phyloP scores from a whole-genome alignment of 2,888 invertebrate species.

The Drosophila mimetica region DNA sequence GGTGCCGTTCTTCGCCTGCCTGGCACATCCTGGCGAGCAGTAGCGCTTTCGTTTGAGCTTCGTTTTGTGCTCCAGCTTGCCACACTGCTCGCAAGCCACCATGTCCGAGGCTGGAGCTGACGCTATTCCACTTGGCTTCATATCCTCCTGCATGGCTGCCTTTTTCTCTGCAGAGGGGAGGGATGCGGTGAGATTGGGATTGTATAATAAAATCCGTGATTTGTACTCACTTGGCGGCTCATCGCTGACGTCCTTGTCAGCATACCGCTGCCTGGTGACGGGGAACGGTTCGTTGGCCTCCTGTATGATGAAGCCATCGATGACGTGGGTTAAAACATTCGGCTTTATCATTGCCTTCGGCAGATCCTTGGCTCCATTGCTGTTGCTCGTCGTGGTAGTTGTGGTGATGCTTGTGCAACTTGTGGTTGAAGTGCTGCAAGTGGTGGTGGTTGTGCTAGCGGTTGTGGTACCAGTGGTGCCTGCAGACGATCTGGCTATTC shows the following conservation, averaged over 20 bases:
- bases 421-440: slow-evolving; percentile 18
- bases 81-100: slow-evolving; percentile 89
- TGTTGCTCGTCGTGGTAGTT: slow-evolving; percentile 24
- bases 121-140: slow-evolving; percentile 47
- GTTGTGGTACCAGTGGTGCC: slow-evolving; percentile 14
- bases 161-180: slow-evolving; percentile 78
- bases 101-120: slow-evolving; percentile 71
- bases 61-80: slow-evolving; percentile 87
- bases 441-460: slow-evolving; percentile 27
- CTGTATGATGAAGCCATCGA: slow-evolving; percentile 98
- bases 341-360: slow-evolving; percentile 98
- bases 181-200: no score
- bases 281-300: slow-evolving; percentile 96
- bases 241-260: slow-evolving; percentile 87
- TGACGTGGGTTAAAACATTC: slow-evolving; percentile 97
- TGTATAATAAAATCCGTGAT: neutral
- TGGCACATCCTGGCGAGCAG: slow-evolving; percentile 90
- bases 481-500: slow-evolving; percentile 43
- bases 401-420: slow-evolving; percentile 28
- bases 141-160: slow-evolving; percentile 73
- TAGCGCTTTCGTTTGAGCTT: slow-evolving; percentile 91
- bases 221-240: slow-evolving; percentile 90
- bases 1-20: slow-evolving; percentile 81
- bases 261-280: slow-evolving; percentile 87
- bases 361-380: slow-evolving; percentile 84